A percentile compares a stretch with the other conserved stretches of the same genome.
Evolutionary conservation across 2,888 invertebrate species (phyloP).

Genomic region (Campoplex nolae): DNA sequence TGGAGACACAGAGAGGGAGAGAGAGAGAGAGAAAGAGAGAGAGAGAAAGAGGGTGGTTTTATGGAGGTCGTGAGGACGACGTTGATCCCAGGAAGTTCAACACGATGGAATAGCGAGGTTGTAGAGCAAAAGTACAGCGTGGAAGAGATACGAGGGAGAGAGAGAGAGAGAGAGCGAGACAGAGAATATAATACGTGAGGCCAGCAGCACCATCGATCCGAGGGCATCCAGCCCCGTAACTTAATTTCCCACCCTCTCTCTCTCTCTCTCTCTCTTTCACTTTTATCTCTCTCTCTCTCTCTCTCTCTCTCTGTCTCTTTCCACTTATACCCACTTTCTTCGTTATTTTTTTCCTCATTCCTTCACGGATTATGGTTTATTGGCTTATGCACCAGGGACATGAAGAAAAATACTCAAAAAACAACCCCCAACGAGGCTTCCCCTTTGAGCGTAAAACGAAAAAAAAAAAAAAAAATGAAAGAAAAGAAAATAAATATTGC

Average conservation of each 20-base stretch:
- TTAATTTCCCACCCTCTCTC: constrained; percentile 74
- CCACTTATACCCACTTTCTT: neutral
- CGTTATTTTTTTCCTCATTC: neutral
- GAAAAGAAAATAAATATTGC: neutral
- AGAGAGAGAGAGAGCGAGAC: constrained; percentile 51
- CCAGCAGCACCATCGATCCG: constrained; percentile 78
- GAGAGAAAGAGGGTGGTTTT: neutral
- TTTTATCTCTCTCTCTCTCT: constrained; percentile 48
- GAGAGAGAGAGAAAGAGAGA: too few species aligned
- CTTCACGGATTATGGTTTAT: constrained; percentile 5
- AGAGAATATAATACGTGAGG: constrained; percentile 59
- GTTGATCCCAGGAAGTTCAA: constrained; percentile 43
- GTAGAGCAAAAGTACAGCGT: constrained; percentile 38
- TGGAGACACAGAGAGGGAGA: neutral
- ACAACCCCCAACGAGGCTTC: neutral
- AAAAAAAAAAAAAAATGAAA: neutral
- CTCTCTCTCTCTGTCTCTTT: constrained; percentile 35
- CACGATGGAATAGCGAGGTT: constrained; percentile 28
- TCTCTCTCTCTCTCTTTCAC: constrained; percentile 69
- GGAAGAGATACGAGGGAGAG: constrained; percentile 45
- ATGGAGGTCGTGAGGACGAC: constrained; percentile 8
- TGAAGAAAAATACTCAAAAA: constrained; percentile 8
- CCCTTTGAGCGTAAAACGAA: neutral
- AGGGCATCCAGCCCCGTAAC: constrained; percentile 73
- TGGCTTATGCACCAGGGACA: neutral